Percentiles rank a stretch among this genome's conserved stretches.
Conservation (phyloP, 2,888 invertebrate genomes). For the Melolontha melolontha region DNA sequence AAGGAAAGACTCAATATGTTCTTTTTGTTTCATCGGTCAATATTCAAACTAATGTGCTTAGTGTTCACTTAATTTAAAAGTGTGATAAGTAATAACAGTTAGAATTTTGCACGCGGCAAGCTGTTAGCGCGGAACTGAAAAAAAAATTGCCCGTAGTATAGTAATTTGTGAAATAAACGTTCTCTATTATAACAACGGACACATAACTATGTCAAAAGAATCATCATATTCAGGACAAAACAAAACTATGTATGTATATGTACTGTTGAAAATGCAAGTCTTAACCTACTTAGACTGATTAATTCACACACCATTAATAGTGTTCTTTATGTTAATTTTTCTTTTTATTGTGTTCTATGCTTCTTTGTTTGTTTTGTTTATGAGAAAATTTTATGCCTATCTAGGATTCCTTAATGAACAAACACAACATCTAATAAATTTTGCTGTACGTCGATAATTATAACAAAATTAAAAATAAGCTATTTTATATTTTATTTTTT, state of each 20-base stretch:
- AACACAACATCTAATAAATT: no score
- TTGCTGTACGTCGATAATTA: no score
- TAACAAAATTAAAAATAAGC: no score
- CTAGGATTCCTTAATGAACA: no score
- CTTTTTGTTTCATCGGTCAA: no score
- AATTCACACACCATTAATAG: slow-evolving; percentile 38
- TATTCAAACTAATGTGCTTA: no score
- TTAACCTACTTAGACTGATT: slow-evolving; percentile 48
- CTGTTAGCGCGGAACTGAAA: not conserved
- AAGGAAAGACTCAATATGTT: no score
- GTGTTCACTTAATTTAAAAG: no score
- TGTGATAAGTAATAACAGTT: no score
- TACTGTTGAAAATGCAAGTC: slow-evolving; percentile 54
- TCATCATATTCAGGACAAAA: slow-evolving; percentile 50
- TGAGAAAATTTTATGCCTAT: not conserved
- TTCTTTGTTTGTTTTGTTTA: slow-evolving; percentile 25
- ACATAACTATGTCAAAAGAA: slow-evolving; percentile 51
- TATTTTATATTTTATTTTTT: no score
- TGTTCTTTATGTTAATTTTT: slow-evolving; percentile 34
- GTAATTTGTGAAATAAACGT: not conserved
- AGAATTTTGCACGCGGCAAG: no score
- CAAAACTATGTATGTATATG: slow-evolving; percentile 42
- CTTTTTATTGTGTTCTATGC: slow-evolving; percentile 12
- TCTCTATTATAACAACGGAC: slow-evolving; percentile 11
- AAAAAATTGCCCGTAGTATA: not conserved